Percentiles rank a stretch among this genome's conserved stretches.
phyloP scores from a whole-genome alignment of 2,888 invertebrate species.

The Chalcis sispes region DNA sequence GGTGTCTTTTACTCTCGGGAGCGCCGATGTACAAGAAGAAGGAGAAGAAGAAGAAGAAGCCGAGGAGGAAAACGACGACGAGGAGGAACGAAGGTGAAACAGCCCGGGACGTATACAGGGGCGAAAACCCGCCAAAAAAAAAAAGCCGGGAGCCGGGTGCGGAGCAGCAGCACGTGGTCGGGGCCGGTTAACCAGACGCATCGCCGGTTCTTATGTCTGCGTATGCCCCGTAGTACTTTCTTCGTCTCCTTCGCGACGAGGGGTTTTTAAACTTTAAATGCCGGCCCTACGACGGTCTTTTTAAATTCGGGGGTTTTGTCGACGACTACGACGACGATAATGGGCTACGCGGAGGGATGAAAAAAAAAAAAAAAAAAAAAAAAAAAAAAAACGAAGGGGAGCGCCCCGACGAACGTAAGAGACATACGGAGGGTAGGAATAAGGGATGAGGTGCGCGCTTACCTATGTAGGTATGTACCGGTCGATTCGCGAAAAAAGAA shows the following conservation, averaged over 20 bases:
- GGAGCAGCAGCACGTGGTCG: conserved; percentile 44
- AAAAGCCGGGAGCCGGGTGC: background rate
- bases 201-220: background rate
- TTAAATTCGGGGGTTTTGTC: conserved; percentile 54
- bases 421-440: background rate
- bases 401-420: background rate
- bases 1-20: conserved; percentile 29
- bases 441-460: background rate
- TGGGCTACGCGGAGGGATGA: conserved; percentile 31
- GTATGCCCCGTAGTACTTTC: conserved; percentile 14
- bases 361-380: conserved; percentile 1
- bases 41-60: no score
- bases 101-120: background rate
- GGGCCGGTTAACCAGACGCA: conserved; percentile 50
- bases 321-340: conserved; percentile 47
- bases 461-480: background rate
- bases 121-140: conserved; percentile 42
- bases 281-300: conserved; percentile 57
- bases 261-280: conserved; percentile 70
- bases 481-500: background rate
- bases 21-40: background rate
- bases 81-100: no score
- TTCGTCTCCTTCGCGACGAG: conserved; percentile 19
- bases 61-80: no score
- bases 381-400: conserved; percentile 1